These are phyloP conservation scores for Poecilia wingei DNA, from an alignment of 2,797 vertebrate genomes.

Conservation along the genomic window DNA sequence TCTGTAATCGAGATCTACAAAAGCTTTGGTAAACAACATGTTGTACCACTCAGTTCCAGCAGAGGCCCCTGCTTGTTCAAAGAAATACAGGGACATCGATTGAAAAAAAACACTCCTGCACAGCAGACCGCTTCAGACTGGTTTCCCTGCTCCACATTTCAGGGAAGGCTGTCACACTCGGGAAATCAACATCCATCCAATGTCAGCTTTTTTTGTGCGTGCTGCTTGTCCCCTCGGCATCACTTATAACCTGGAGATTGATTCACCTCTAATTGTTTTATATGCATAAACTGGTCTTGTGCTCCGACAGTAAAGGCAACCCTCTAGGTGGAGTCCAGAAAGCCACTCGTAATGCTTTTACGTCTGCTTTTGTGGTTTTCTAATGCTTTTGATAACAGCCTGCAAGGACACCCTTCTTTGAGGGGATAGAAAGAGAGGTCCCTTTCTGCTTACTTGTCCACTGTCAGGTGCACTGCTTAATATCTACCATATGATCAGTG, in stretches of 20 bases:
- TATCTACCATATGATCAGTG: slow-evolving; percentile 42
- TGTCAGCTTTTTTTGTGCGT: slow-evolving; percentile 35
- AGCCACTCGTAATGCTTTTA: slow-evolving; percentile 21
- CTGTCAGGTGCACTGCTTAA: slow-evolving; percentile 47
- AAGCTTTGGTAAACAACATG: slow-evolving; percentile 80
- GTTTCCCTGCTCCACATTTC: slow-evolving; percentile 68
- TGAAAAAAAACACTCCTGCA: slow-evolving; percentile 41
- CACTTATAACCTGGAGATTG: not conserved
- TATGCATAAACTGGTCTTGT: slow-evolving; percentile 20
- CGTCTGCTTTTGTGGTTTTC: slow-evolving; percentile 45
- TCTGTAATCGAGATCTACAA: slow-evolving; percentile 29
- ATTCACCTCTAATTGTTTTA: slow-evolving; percentile 40
- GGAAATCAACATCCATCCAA: slow-evolving; percentile 29
- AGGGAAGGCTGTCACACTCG: slow-evolving; percentile 27
- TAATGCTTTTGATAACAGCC: slow-evolving; percentile 44
- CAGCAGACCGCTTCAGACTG: slow-evolving; percentile 76
- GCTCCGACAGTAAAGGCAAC: slow-evolving; percentile 33
- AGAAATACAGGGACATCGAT: slow-evolving; percentile 39
- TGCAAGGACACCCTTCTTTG: slow-evolving; percentile 32
- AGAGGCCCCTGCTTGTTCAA: slow-evolving; percentile 69
- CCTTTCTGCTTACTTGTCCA: slow-evolving; percentile 35
- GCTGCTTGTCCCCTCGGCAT: not conserved
- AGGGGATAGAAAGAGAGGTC: slow-evolving; percentile 27
- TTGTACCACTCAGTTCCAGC: slow-evolving; percentile 57
- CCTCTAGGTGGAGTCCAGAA: slow-evolving; percentile 27